These are phyloP conservation scores for Orbicella faveolata DNA, from an alignment of 64 coral and sea anemone species.

Conservation along the genomic window DNA sequence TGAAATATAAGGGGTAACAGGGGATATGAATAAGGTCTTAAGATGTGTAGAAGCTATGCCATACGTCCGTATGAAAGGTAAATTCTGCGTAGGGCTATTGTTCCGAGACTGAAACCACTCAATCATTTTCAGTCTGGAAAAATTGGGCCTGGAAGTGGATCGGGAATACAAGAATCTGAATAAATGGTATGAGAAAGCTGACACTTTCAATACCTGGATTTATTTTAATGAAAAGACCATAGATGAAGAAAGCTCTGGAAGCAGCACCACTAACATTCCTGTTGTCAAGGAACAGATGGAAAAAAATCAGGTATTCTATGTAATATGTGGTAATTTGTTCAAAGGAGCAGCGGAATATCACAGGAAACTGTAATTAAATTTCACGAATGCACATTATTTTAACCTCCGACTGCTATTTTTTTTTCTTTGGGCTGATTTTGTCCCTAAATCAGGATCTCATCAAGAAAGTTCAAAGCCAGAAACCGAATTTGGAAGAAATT, in stretches of 20 bases:
- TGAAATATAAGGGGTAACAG: no score
- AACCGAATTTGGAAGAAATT: constrained; percentile 1
- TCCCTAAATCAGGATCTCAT: neutral
- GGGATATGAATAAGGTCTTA: no score
- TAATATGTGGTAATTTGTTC: neutral
- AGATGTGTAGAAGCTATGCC: no score
- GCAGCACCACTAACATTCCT: neutral
- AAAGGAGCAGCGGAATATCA: no score
- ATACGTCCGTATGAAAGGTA: no score
- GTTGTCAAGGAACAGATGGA: neutral
- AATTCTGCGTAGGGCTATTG: no score
- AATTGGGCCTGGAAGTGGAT: constrained; percentile 7
- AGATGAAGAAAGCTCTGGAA: neutral
- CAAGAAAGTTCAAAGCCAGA: neutral
- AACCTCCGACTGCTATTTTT: no score
- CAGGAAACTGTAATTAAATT: no score
- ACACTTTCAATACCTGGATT: constrained; percentile 15
- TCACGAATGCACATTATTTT: no score
- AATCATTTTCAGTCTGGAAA: neutral
- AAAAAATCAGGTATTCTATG: neutral
- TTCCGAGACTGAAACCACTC: neutral
- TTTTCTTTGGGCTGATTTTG: no score
- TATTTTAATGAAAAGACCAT: neutral
- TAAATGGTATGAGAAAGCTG: constrained; percentile 15
- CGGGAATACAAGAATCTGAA: constrained; percentile 21